Conservation (phyloP, 2,888 invertebrate species). For the Salpingus planirostris region DNA sequence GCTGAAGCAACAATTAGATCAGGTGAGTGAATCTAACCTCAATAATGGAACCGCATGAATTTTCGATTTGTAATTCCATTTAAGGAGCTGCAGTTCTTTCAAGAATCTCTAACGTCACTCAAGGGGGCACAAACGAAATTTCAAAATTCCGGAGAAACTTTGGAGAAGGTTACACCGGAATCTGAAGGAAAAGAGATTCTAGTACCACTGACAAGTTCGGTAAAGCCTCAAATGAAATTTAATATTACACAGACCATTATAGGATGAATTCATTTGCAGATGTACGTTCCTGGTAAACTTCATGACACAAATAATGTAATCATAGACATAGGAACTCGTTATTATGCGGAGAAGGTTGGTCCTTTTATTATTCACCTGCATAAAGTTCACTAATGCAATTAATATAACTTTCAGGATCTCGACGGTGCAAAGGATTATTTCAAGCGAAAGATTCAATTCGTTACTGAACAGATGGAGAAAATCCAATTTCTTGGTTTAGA, state of each 20-base stretch:
- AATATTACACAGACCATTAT: neutral
- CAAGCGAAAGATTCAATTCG: conserved; percentile 80
- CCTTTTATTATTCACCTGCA: conserved; percentile 15
- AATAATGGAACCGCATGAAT: conserved; percentile 10
- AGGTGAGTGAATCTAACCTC: conserved; percentile 44
- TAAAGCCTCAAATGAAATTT: conserved; percentile 39
- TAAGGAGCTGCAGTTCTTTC: conserved; percentile 78
- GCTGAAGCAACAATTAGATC: conserved; percentile 80
- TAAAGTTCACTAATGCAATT: neutral
- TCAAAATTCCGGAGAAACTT: conserved; percentile 75
- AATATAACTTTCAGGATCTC: conserved; percentile 5
- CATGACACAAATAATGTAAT: conserved; percentile 78
- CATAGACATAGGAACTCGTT: conserved; percentile 95
- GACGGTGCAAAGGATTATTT: conserved; percentile 82
- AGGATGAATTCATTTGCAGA: conserved; percentile 35
- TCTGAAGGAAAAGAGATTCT: conserved; percentile 76
- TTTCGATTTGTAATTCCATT: conserved; percentile 26
- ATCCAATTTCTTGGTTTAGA: conserved; percentile 74
- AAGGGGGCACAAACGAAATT: conserved; percentile 88
- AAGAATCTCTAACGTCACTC: conserved; percentile 80
- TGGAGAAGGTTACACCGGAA: conserved; percentile 69
- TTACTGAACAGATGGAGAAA: conserved; percentile 92
- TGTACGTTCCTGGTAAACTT: conserved; percentile 92
- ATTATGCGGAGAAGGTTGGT: conserved; percentile 94
- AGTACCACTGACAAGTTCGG: conserved; percentile 90